Evolutionary conservation across 2,888 invertebrate species (phyloP).

Genomic region (Ditula angustiorana): DNA sequence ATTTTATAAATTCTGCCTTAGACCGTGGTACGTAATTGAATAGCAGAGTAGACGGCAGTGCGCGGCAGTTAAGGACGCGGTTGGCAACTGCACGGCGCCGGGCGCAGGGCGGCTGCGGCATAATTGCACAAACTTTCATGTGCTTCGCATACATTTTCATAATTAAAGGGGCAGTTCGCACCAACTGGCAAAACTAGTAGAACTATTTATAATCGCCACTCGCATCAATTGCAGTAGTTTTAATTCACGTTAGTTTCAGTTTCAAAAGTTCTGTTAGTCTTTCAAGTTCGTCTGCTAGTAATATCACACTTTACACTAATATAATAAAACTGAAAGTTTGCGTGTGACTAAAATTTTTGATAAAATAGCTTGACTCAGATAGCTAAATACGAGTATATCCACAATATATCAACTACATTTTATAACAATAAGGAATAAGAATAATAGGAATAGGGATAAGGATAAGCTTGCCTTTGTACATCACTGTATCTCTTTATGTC

Average conservation of each 20-base stretch:
- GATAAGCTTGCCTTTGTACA: no score
- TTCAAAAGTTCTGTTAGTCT: conserved; percentile 28
- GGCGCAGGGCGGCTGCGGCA: conserved; percentile 61
- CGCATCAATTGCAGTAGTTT: conserved; percentile 63
- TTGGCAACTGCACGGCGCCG: conserved; percentile 63
- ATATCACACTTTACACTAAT: no score
- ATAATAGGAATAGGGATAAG: no score
- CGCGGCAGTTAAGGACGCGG: conserved; percentile 72
- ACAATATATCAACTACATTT: no score
- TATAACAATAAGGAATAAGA: no score
- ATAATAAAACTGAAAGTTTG: no score
- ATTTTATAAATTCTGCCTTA: conserved; percentile 68
- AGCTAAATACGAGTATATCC: no score
- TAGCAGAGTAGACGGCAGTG: conserved; percentile 68
- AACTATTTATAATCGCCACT: conserved; percentile 69
- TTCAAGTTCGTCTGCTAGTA: neutral
- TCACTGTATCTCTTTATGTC: no score
- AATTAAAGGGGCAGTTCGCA: conserved; percentile 81
- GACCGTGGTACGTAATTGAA: conserved; percentile 75
- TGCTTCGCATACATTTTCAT: conserved; percentile 84
- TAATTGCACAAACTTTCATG: conserved; percentile 84
- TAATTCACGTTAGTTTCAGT: conserved; percentile 40
- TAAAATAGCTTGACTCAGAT: no score
- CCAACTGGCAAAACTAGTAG: conserved; percentile 69
- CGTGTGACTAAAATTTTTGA: no score